A percentile compares a stretch with the other conserved stretches of the same genome.
Conservation (phyloP, 2,113 vertebrate species). For the Fregata magnificens region DNA sequence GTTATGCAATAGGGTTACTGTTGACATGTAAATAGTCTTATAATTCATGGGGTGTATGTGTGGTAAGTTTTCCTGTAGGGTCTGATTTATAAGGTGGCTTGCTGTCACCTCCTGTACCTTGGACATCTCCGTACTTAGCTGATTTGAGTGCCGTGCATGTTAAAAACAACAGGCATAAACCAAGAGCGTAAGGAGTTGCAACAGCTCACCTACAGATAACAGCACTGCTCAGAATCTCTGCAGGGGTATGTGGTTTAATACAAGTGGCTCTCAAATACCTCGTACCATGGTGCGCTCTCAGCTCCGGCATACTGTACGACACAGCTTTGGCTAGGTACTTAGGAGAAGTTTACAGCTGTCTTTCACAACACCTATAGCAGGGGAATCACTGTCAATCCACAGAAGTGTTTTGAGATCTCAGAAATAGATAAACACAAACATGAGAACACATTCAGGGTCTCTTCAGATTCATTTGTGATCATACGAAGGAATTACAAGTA, state of each 20-base stretch:
- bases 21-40: neutral
- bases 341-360: neutral
- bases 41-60: neutral
- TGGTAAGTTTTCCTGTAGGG: neutral
- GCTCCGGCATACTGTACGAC: rapidly evolving
- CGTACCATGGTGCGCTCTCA: rapidly evolving
- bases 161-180: neutral
- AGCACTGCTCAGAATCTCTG: neutral
- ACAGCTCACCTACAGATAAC: neutral
- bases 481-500: neutral
- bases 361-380: neutral
- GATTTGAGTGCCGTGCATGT: neutral
- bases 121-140: neutral
- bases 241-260: neutral
- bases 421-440: neutral
- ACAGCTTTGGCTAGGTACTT: neutral
- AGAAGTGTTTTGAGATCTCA: neutral
- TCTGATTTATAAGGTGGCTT: neutral
- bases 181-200: neutral
- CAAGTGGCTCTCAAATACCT: neutral
- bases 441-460: neutral
- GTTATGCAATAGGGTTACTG: neutral
- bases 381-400: neutral
- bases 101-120: neutral
- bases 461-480: neutral